These are phyloP conservation scores for Hyperoodon ampullatus DNA, from an alignment of 2,113 vertebrate species.

Conservation along the genomic window DNA sequence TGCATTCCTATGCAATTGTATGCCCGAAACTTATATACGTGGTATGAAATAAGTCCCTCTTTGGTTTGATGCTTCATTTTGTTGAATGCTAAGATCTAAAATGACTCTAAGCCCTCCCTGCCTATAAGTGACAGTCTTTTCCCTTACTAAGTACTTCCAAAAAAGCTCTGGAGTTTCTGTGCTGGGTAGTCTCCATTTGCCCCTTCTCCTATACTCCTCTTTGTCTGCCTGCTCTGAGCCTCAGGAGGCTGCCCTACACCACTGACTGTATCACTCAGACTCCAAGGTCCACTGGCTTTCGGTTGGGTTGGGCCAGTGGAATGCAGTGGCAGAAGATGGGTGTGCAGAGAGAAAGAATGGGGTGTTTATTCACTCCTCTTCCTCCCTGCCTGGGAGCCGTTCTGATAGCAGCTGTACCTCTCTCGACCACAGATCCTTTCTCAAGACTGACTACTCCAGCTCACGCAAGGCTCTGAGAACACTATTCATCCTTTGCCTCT, in stretches of 20 bases:
- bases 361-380: neutral
- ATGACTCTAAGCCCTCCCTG: neutral
- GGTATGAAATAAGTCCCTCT: neutral
- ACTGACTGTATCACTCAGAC: neutral
- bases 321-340: neutral
- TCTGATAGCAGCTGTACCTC: neutral
- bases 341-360: neutral
- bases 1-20: neutral
- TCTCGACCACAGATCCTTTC: neutral
- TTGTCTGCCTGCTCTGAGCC: neutral
- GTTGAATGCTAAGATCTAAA: neutral
- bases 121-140: neutral
- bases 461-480: neutral
- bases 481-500: neutral
- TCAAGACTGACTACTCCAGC: accelerated
- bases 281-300: neutral
- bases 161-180: neutral
- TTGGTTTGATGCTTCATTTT: neutral
- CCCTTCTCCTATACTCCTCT: neutral
- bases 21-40: neutral
- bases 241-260: neutral
- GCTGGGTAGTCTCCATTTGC: neutral
- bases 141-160: neutral
- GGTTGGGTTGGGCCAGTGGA: neutral
- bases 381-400: neutral